Evolutionary conservation across 2,888 invertebrate genomes (phyloP).

Genomic region (Allacma fusca): DNA sequence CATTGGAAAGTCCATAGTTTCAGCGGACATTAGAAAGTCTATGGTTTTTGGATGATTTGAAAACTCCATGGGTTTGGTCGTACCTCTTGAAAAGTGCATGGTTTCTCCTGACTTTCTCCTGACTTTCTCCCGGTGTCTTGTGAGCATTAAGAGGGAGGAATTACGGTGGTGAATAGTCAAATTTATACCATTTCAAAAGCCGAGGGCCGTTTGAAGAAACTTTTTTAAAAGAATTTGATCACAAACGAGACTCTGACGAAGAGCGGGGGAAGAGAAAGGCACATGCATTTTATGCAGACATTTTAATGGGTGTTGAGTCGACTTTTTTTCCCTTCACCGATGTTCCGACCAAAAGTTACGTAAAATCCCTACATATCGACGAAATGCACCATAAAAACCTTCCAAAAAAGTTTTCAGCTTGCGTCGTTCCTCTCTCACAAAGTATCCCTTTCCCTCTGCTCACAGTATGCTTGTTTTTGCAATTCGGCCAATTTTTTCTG

Average conservation of each 20-base stretch:
- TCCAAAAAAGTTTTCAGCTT: conserved; percentile 10
- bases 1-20: too few species aligned
- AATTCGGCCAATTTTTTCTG: conserved; percentile 22
- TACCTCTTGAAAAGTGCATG: too few species aligned
- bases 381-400: conserved; percentile 9
- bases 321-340: conserved; percentile 8
- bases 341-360: background rate
- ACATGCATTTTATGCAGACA: conserved; percentile 22
- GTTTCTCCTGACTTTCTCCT: too few species aligned
- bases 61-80: too few species aligned
- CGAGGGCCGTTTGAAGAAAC: too few species aligned
- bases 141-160: too few species aligned
- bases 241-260: background rate
- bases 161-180: too few species aligned
- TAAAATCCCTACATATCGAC: conserved; percentile 13
- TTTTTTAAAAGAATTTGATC: background rate
- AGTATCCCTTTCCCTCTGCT: background rate
- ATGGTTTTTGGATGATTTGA: too few species aligned
- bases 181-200: too few species aligned
- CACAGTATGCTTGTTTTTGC: conserved; percentile 17
- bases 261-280: background rate
- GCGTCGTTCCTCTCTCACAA: background rate
- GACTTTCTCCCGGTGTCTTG: too few species aligned
- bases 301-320: conserved; percentile 19
- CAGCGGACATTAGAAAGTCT: too few species aligned